Base-by-base conservation (phyloP, 1,140 invertebrate genomes). In the Sipha flava region DNA sequence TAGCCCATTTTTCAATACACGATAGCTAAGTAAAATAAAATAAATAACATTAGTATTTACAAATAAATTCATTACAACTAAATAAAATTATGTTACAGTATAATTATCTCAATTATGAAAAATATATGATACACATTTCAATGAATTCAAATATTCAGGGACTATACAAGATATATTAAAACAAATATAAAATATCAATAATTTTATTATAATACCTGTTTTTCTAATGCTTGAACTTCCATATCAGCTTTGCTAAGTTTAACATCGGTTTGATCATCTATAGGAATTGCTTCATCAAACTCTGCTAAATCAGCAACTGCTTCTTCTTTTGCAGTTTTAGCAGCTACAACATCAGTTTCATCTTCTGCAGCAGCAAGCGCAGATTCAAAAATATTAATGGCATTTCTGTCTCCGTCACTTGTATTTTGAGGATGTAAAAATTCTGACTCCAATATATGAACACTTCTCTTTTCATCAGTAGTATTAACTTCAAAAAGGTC, bases 221-320 rank as follows among this genome's bases (percentile, higher is more conserved):
- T 90, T 81, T 95, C 90, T 14, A 96, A 85, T 85, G 91, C 90
- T 77, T 92, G 91, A 80, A 96, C 89, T 86, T 96, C 93, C 82
- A 90, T 87, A 87, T 96, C 94, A 10, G 92, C 93, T 85, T 93
- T 94, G 83, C 91, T 93, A 68, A 92, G 85, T 85, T 93, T 89
- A 82, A 54, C 73, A 43, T 49, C 72, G 14, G 49, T 59, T 59
- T 81, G 80, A 52, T 80, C 40, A 54, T 93, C 92, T 62, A 96
- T 88, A n/a, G 95, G 95, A 87, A 97, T 95, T 84, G 91, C 94
- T 87, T 98, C 97, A 88, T 98, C 96, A 87, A 98, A 98, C 86
- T 98, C 96, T 0, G 94, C 95, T 80, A 98, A 87, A 85, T 98
- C 96, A 16, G 94, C 95, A 57, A 93, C 94, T 80, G 93, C 94